Conservation (phyloP, 2,888 invertebrate species). For the Habroteleia sp. region DNA sequence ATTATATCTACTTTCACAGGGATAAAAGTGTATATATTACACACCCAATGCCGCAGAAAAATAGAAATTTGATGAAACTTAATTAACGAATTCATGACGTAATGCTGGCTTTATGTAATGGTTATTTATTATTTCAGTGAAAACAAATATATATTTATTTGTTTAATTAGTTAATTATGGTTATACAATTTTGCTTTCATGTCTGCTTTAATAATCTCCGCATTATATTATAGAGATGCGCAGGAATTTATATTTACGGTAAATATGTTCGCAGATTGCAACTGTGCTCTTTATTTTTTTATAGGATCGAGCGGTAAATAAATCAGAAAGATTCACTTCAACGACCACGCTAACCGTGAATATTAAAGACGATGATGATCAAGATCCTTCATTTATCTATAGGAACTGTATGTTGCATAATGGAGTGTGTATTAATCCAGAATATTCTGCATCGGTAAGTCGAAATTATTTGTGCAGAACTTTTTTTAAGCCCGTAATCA, state of each 20-base stretch:
- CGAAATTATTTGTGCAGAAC: conserved; percentile 13
- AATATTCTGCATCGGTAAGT: conserved; percentile 91
- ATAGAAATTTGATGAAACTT: conserved; percentile 3
- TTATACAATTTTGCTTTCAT: no score
- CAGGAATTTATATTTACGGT: conserved; percentile 13
- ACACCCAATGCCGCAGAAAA: conserved; percentile 1
- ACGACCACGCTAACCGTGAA: conserved; percentile 93
- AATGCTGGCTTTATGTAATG: no score
- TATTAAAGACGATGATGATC: conserved; percentile 94
- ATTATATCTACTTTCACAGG: neutral
- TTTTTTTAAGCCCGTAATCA: conserved; percentile 1
- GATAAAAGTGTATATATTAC: conserved; percentile 1
- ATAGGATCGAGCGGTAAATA: conserved; percentile 92
- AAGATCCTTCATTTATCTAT: conserved; percentile 95
- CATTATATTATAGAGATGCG: conserved; percentile 1
- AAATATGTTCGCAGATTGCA: conserved; percentile 14
- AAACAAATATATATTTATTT: no score
- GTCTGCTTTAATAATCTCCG: neutral
- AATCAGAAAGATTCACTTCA: conserved; percentile 88
- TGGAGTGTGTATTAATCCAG: conserved; percentile 93
- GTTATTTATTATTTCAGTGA: no score
- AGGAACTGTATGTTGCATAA: conserved; percentile 91
- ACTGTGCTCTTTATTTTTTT: conserved; percentile 63
- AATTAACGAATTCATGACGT: conserved; percentile 10
- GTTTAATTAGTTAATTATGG: no score